Percentiles rank a stretch among this genome's conserved stretches.
Evolutionary conservation across 2,888 invertebrate genomes (phyloP).

Genomic region (Hanleya hanleyi): DNA sequence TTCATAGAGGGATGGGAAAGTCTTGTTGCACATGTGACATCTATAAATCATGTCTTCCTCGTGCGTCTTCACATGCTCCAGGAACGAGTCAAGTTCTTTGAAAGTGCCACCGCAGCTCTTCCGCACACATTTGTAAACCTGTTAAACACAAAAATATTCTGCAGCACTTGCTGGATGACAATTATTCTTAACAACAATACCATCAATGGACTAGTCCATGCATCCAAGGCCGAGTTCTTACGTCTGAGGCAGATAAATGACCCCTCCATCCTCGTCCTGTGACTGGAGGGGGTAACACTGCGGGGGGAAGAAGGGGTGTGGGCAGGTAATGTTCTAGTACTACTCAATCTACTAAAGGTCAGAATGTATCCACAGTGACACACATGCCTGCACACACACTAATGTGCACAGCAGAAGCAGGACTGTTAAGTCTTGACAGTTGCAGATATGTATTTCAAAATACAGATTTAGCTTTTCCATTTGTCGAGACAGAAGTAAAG

Average conservation of each 20-base stretch:
- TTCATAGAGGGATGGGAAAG: conserved; percentile 78
- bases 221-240: neutral
- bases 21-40: conserved; percentile 79
- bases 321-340: too few species aligned
- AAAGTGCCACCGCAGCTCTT: conserved; percentile 79
- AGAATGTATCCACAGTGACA: too few species aligned
- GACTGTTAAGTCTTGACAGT: too few species aligned
- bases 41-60: conserved; percentile 77
- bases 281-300: too few species aligned
- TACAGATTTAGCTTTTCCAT: too few species aligned
- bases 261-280: too few species aligned
- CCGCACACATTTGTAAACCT: conserved; percentile 81
- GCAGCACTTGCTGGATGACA: neutral
- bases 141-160: conserved; percentile 8
- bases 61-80: conserved; percentile 78
- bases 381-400: too few species aligned
- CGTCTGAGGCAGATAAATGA: neutral
- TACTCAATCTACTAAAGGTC: too few species aligned
- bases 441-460: too few species aligned
- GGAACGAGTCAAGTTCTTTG: conserved; percentile 78
- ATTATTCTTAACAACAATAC: neutral
- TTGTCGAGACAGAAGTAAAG: too few species aligned
- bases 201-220: neutral
- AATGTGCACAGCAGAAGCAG: too few species aligned
- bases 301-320: too few species aligned